Conservation (phyloP, 2,888 invertebrate species). For the Mechanitis mazaeus region DNA sequence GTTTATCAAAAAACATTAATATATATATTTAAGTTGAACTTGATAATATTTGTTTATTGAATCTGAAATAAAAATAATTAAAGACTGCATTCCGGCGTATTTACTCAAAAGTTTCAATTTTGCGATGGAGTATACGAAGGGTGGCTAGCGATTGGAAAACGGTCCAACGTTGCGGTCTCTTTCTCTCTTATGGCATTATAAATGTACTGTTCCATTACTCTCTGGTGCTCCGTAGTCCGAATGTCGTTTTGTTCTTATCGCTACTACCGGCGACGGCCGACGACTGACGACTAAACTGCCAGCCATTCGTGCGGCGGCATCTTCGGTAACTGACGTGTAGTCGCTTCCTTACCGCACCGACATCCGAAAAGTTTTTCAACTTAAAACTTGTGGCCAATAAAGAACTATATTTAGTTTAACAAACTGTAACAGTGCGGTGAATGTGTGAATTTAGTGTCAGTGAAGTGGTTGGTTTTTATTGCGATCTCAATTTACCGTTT, state of each 20-base stretch:
- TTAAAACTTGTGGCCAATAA: constrained; percentile 54
- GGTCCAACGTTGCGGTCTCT: constrained; percentile 43
- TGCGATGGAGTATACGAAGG: constrained; percentile 17
- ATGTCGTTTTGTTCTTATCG: constrained; percentile 49
- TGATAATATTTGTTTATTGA: neutral
- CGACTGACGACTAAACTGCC: constrained; percentile 18
- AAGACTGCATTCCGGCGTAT: constrained; percentile 21
- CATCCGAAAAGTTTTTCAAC: constrained; percentile 69
- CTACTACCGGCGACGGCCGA: constrained; percentile 25
- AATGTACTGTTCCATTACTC: constrained; percentile 36
- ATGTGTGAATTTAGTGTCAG: constrained; percentile 42
- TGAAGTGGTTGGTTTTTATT: constrained; percentile 61
- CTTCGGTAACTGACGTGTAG: constrained; percentile 47
- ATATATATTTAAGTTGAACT: neutral
- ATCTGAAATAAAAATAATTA: constrained; percentile 7
- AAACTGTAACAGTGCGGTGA: constrained; percentile 58
- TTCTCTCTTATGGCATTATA: constrained; percentile 32
- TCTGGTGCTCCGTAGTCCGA: constrained; percentile 41
- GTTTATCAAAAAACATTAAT: too few relatives aligned
- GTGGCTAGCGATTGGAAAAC: constrained; percentile 38
- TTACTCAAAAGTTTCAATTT: constrained; percentile 4
- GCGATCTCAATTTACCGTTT: constrained; percentile 66
- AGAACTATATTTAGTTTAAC: constrained; percentile 40
- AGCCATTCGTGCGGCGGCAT: constrained; percentile 60
- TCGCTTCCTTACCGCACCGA: constrained; percentile 42